Evolutionary conservation across 2,113 vertebrate species (phyloP).

Genomic region (Lophius piscatorius): DNA sequence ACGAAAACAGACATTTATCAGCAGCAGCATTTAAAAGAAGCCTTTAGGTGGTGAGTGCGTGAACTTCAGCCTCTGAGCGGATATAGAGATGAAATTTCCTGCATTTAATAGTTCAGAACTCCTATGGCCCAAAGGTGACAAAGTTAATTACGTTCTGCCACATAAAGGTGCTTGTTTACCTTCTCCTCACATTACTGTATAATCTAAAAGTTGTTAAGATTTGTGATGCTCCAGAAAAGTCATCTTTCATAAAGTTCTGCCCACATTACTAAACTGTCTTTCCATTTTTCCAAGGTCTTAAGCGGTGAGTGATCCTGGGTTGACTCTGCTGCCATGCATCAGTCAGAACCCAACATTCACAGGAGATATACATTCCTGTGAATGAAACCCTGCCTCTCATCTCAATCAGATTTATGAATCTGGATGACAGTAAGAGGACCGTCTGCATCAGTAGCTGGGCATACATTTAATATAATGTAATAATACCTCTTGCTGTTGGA

Average conservation of each 20-base stretch:
- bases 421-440: slow-evolving; percentile 18
- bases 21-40: slow-evolving; percentile 38
- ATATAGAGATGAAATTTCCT: slow-evolving; percentile 53
- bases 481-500: neutral
- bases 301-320: slow-evolving; percentile 58
- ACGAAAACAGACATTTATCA: slow-evolving; percentile 43
- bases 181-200: slow-evolving; percentile 44
- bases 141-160: slow-evolving; percentile 50
- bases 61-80: slow-evolving; percentile 43
- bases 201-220: slow-evolving; percentile 57
- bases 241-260: slow-evolving; percentile 17
- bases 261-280: slow-evolving; percentile 45
- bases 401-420: slow-evolving; percentile 24
- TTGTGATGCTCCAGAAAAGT: slow-evolving; percentile 25
- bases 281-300: slow-evolving; percentile 42
- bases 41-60: slow-evolving; percentile 49
- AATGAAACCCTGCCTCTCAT: neutral
- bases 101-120: slow-evolving; percentile 53
- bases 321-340: slow-evolving; percentile 34
- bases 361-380: too few species aligned
- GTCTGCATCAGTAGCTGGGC: neutral
- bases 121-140: slow-evolving; percentile 37
- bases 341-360: slow-evolving; percentile 22
- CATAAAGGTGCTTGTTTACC: slow-evolving; percentile 36
- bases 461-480: slow-evolving; percentile 2